These are phyloP conservation scores for Agrilus planipennis DNA, from an alignment of 1,140 invertebrate genomes.

Conservation along the genomic window DNA sequence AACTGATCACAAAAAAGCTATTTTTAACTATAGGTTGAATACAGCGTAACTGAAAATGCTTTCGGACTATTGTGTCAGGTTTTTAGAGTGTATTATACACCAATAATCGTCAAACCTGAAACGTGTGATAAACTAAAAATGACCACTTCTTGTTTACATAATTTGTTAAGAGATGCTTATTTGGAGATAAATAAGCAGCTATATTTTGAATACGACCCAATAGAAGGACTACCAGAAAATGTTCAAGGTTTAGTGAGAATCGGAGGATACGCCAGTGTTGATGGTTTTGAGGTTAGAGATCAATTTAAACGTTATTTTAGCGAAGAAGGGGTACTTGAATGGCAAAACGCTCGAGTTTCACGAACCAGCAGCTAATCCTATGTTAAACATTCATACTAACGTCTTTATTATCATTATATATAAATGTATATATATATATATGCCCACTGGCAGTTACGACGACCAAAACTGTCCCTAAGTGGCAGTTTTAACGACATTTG, in stretches of 20 bases:
- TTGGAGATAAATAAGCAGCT: slow-evolving; percentile 5
- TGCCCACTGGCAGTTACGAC: no score
- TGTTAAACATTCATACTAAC: no score
- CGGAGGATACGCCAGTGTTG: slow-evolving; percentile 8
- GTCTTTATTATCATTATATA: no score
- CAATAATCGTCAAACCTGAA: slow-evolving; percentile 8
- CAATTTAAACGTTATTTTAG: slow-evolving; percentile 10
- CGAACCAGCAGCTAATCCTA: no score
- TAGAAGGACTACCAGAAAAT: slow-evolving; percentile 5
- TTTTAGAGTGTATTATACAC: slow-evolving; percentile 12
- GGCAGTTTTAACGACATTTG: no score
- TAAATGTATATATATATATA: no score
- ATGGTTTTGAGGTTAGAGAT: slow-evolving; percentile 11
- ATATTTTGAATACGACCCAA: slow-evolving; percentile 7
- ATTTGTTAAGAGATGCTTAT: slow-evolving; percentile 10
- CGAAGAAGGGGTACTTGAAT: no score
- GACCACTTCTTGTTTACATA: slow-evolving; percentile 9
- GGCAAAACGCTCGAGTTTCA: no score
- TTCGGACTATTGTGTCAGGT: slow-evolving; percentile 9
- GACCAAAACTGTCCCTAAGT: no score
- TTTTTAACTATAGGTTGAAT: slow-evolving; percentile 14
- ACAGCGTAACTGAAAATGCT: slow-evolving; percentile 12
- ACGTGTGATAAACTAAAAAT: slow-evolving; percentile 9
- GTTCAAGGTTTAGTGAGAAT: slow-evolving; percentile 6
- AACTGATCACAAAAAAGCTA: slow-evolving; percentile 9